phyloP scores from a whole-genome alignment of 2,888 invertebrate genomes.

The Linnaemya tessellans region DNA sequence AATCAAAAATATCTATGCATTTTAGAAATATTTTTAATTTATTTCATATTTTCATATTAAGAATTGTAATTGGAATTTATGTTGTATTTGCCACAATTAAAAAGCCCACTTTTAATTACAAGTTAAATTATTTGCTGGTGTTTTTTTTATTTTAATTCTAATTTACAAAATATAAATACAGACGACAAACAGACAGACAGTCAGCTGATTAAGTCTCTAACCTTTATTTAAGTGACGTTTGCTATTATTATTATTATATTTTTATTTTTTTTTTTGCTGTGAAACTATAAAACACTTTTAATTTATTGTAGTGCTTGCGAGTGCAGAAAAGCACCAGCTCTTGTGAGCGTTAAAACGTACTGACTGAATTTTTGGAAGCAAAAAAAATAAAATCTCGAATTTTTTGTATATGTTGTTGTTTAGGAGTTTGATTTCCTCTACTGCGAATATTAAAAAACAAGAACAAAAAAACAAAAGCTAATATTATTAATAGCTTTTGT shows the following conservation, averaged over 20 bases:
- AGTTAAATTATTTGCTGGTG: background rate
- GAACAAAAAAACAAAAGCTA: conserved; percentile 40
- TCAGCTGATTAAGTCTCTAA: conserved; percentile 37
- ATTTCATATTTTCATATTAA: no score
- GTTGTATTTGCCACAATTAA: background rate
- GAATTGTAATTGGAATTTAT: background rate
- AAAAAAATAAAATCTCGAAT: conserved; percentile 3
- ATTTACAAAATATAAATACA: background rate
- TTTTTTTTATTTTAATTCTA: background rate
- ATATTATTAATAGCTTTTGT: conserved; percentile 49
- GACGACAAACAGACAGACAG: conserved; percentile 1
- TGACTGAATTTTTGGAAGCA: conserved; percentile 39
- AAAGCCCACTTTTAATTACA: background rate
- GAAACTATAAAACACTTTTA: background rate
- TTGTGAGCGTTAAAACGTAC: conserved; percentile 48
- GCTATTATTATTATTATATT: conserved; percentile 22
- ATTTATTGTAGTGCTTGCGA: conserved; percentile 16
- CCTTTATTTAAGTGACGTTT: conserved; percentile 25
- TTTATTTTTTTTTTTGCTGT: background rate
- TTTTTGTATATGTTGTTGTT: conserved; percentile 24
- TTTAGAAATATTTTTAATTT: no score
- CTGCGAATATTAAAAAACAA: conserved; percentile 25
- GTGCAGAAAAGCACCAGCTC: conserved; percentile 16
- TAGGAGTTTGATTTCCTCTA: conserved; percentile 29
- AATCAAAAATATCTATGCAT: no score